Conservation (phyloP, 2,113 vertebrate species). For the Brachirus orientalis region DNA sequence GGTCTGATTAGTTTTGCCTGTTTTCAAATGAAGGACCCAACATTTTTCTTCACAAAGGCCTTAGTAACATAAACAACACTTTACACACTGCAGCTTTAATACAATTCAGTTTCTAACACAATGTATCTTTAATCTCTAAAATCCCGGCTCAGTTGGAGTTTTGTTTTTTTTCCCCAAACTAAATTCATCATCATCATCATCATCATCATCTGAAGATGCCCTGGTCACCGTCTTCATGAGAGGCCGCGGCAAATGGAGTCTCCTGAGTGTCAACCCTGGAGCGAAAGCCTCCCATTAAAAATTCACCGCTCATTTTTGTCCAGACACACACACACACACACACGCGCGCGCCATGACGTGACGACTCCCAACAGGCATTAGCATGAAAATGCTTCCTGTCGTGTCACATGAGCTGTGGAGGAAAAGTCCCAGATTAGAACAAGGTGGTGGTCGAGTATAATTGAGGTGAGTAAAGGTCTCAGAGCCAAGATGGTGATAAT, state of each 20-base stretch:
- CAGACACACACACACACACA: slow-evolving; percentile 6
- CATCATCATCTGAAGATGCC: slow-evolving; percentile 19
- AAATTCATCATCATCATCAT: background rate
- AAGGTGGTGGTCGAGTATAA: slow-evolving; percentile 72
- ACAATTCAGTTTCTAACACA: no score
- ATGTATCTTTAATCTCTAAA: no score
- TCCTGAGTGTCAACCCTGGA: background rate
- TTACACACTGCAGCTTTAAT: no score
- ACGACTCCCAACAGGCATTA: slow-evolving; percentile 48
- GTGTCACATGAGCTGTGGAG: slow-evolving; percentile 53
- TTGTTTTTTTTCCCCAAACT: background rate
- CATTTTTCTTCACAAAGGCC: no score
- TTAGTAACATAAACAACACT: no score
- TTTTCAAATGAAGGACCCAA: no score
- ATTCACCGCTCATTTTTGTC: background rate
- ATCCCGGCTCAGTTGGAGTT: background rate
- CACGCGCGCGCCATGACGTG: background rate
- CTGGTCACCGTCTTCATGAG: slow-evolving; percentile 18
- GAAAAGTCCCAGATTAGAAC: slow-evolving; percentile 67
- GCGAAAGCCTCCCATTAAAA: slow-evolving; percentile 34
- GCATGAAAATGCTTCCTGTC: slow-evolving; percentile 63
- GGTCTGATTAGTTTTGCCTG: no score
- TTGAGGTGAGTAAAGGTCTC: slow-evolving; percentile 74
- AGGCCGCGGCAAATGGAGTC: slow-evolving; percentile 30
- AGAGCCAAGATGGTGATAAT: slow-evolving; percentile 54